Evolutionary conservation across 2,888 invertebrate genomes (phyloP), one percentile per base, ranked within the genome.

Genomic region (Chromoteleia sp.): DNA sequence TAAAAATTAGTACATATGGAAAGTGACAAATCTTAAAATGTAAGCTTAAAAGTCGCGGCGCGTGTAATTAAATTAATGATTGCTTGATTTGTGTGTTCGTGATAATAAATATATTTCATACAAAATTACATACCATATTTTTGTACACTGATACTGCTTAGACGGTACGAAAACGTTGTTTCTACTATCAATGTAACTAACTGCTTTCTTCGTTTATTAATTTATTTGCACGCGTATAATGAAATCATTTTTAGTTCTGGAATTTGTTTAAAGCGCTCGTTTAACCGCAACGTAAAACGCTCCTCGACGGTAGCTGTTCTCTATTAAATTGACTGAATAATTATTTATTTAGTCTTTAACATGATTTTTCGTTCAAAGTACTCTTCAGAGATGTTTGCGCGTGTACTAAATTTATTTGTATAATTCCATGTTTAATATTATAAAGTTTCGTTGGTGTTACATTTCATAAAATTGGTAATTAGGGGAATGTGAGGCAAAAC

Each of bases 21-120:
- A 48, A 48, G 21, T 48, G 45, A n/a, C n/a, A 15, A 48, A 8
- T 48, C 45, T 48, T 48, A 21, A 48, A n/a, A 48, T 21, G 19
- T 21, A 48, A 48, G 45, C 45, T 48, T 48, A 48, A 48, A 19
- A 21, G 7, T 48, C 21, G 19, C 14, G n/a, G 45, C 21, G 45
- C 45, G 7, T 21, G 8, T 48, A 2, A 15, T 17, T 48, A 48
- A 48, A 48, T 48, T 48, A 48, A 48, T 33, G 33, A 33, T 33
- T 33, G 33, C 33, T 33, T 33, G 10, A 33, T 33, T 33, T 8
- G 33, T 33, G 10, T 4, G 33, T 33, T 33, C 33, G 33, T 8
- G 8, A 6, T 33, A 33, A 33, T 33, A 33, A 33, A 33, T 33
- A 33, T 33, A 33, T 33, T 33, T 1, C 4, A 33, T 33, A 3